Conservation (phyloP, 2,113 vertebrate genomes). For the Otis tarda region DNA sequence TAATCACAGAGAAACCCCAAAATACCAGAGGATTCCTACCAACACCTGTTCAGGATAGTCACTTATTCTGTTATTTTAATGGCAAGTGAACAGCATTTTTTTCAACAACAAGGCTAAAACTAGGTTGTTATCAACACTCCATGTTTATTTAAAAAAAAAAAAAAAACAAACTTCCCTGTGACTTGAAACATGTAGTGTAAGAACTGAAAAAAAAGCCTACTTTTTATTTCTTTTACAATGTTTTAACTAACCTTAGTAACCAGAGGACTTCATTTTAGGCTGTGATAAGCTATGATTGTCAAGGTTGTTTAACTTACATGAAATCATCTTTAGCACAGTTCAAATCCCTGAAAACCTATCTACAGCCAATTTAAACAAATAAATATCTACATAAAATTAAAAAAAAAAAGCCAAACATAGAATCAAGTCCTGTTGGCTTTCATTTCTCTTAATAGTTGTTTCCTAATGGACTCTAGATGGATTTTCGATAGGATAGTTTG, state of each 20-base stretch:
- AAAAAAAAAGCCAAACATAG: not conserved
- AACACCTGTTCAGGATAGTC: not conserved
- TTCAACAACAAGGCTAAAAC: not conserved
- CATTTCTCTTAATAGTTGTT: slow-evolving; percentile 48
- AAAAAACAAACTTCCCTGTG: not conserved
- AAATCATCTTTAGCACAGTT: slow-evolving; percentile 43
- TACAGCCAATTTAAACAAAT: slow-evolving; percentile 46
- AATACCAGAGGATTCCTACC: not conserved
- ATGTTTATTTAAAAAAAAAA: not conserved
- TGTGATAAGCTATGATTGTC: not conserved
- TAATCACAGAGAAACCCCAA: not conserved
- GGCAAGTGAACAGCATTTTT: not conserved
- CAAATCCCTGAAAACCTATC: slow-evolving; percentile 27
- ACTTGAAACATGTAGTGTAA: not conserved
- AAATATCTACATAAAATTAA: not conserved
- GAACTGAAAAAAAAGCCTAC: not conserved
- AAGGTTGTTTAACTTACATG: slow-evolving; percentile 16
- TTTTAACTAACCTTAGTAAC: not conserved
- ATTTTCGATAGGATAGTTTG: slow-evolving; percentile 46
- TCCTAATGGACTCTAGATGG: slow-evolving; percentile 9
- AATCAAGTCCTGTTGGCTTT: slow-evolving; percentile 35
- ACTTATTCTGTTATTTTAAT: not conserved
- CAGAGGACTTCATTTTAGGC: not conserved
- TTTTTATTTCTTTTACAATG: not conserved
- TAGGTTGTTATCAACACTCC: not conserved